Base-by-base conservation (phyloP, 1,140 invertebrate genomes). In the Drosophila grimshawi region DNA sequence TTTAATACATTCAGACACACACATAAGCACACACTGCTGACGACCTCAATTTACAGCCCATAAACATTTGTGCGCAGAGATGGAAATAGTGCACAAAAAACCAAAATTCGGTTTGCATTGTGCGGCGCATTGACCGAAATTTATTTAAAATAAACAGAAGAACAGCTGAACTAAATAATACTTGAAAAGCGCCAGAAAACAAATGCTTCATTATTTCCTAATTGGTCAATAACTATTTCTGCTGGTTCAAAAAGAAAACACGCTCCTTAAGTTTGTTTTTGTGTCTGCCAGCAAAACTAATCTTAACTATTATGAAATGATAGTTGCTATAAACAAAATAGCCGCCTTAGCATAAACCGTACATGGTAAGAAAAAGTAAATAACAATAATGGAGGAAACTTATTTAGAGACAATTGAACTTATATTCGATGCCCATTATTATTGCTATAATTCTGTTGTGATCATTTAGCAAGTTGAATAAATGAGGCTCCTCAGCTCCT, bases 1-100 rank as follows among this genome's bases (percentile, higher is more conserved):
- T 32, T 5, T 33, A 39, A 39, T 19, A 68, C 19, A 59, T 46
- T 27, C 8, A 61, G 3, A 11, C 46, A 55, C n/a, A 5, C 35
- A 6, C 73, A 56, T 43, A 33, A 46, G 63, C 48, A 30, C 43
- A 53, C 35, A 52, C 53, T 62, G 77, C 77, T 57, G 74, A 64
- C 85, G 85, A 89, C 85, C 85, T 85, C 80, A 89, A 89, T 88
- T 89, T 72, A 52, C 70, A 76, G 65, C 53, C 11, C 80, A 81
- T 72, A 88, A 83, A 83, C 65, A 89, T 83, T 80, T 80, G 69
- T 76, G 75, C 70, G 60, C 75, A 71, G 78, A 81, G 68, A 68
- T 62, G 53, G 32, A 39, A 68, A 63, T 45, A 27, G 27, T 57
- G 43, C 33, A 68, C 43, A 65, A 60, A 59, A 48, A 45, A 60